Evolutionary conservation across 2,888 invertebrate species (phyloP).

Genomic region (Limenitis arthemis): DNA sequence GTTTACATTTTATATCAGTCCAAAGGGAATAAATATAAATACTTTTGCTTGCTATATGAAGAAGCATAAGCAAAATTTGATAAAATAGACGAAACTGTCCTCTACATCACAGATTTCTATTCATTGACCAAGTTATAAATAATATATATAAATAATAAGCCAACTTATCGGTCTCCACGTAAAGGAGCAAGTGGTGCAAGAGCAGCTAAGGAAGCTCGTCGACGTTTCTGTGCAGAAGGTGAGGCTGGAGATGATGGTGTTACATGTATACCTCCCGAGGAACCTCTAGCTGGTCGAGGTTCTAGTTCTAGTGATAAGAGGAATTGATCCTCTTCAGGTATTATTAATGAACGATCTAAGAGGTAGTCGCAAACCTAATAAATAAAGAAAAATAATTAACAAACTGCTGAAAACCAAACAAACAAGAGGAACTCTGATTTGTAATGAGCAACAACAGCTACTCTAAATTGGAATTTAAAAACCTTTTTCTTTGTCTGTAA

Average conservation of each 20-base stretch:
- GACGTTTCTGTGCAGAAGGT: slow-evolving; percentile 62
- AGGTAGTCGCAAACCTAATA: slow-evolving; percentile 76
- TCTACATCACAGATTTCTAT: too few relatives aligned
- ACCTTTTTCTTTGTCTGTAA: too few relatives aligned
- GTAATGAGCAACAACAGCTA: too few relatives aligned
- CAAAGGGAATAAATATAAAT: too few relatives aligned
- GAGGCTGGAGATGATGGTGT: slow-evolving; percentile 40
- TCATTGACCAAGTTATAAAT: background rate
- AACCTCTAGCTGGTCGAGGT: slow-evolving; percentile 75
- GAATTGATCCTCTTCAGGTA: slow-evolving; percentile 90
- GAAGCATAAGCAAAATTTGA: too few relatives aligned
- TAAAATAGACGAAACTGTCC: too few relatives aligned
- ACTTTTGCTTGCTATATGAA: too few relatives aligned
- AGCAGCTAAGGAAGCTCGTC: slow-evolving; percentile 63
- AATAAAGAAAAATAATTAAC: background rate
- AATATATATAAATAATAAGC: background rate
- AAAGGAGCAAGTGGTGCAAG: slow-evolving; percentile 32
- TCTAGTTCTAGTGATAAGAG: slow-evolving; percentile 87
- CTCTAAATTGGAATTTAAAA: too few relatives aligned
- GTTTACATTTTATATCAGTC: too few relatives aligned
- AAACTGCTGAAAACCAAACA: background rate
- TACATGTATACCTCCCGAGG: slow-evolving; percentile 36
- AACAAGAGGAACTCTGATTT: too few relatives aligned
- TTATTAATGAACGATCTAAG: slow-evolving; percentile 81
- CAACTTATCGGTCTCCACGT: slow-evolving; percentile 40